Percentiles rank a stretch among this genome's conserved stretches.
These are phyloP conservation scores for Mongoloraphidia duomilia DNA, from an alignment of 2,888 invertebrate genomes.

Conservation along the genomic window DNA sequence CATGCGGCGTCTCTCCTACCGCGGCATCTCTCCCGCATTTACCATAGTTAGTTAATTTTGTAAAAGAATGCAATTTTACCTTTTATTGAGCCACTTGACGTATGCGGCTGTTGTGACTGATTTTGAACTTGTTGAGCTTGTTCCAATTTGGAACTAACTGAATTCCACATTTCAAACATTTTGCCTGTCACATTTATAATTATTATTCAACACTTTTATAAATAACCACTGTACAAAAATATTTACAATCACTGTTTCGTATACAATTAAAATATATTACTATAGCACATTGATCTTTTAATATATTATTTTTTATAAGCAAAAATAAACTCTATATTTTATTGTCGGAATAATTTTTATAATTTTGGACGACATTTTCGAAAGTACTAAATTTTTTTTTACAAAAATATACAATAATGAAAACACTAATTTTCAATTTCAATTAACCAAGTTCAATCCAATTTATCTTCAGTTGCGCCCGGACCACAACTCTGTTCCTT, in stretches of 20 bases:
- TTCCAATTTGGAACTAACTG: conserved; percentile 61
- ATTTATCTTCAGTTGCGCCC: conserved; percentile 9
- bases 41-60: not conserved
- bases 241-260: too few species aligned
- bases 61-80: conserved; percentile 35
- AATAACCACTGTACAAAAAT: too few species aligned
- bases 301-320: not conserved
- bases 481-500: conserved; percentile 28
- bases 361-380: not conserved
- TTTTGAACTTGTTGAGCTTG: conserved; percentile 44
- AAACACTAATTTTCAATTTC: not conserved
- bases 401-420: not conserved
- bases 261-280: not conserved
- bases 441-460: conserved; percentile 5
- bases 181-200: conserved; percentile 25
- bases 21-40: too few species aligned
- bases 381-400: not conserved
- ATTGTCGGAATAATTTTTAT: not conserved
- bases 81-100: conserved; percentile 71
- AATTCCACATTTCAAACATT: conserved; percentile 76
- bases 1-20: too few species aligned
- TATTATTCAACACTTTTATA: too few species aligned
- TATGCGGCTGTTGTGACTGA: conserved; percentile 55
- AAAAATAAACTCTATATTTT: not conserved
- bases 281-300: not conserved